Conservation (phyloP, 2,113 vertebrate species). For the Panurus biarmicus region DNA sequence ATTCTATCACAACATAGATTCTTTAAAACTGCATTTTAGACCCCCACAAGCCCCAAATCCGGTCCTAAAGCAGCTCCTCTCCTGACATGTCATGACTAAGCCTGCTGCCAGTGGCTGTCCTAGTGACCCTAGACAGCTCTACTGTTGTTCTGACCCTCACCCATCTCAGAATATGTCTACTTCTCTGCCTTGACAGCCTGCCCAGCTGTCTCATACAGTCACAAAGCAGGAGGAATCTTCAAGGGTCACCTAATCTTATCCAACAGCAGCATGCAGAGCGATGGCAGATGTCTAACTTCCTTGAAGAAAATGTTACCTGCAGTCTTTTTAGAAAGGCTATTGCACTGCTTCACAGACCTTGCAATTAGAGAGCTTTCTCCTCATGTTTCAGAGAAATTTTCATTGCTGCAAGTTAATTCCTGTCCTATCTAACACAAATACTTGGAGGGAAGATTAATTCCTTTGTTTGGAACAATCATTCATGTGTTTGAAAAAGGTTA, state of each 20-base stretch:
- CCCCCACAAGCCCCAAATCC: not conserved
- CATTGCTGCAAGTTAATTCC: not conserved
- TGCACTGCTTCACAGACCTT: not conserved
- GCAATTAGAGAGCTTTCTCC: not conserved
- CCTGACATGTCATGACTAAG: not conserved
- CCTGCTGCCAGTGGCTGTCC: not conserved
- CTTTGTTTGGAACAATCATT: not conserved
- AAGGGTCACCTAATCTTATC: not conserved
- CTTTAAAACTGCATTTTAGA: not conserved
- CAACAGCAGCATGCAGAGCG: not conserved
- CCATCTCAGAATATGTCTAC: not conserved
- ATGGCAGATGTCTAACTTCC: not conserved
- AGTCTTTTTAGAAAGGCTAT: not conserved
- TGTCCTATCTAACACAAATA: not conserved
- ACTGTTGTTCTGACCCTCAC: not conserved
- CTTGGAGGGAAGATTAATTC: not conserved
- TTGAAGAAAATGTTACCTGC: not conserved
- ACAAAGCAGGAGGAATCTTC: not conserved
- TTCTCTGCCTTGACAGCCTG: not conserved
- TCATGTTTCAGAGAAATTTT: not conserved
- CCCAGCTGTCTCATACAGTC: not conserved
- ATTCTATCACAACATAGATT: not conserved
- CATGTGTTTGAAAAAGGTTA: not conserved
- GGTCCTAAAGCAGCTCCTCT: not conserved
- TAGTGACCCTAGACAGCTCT: not conserved